Conservation (phyloP, 2,888 invertebrate genomes). For the Apotomis capreana region DNA sequence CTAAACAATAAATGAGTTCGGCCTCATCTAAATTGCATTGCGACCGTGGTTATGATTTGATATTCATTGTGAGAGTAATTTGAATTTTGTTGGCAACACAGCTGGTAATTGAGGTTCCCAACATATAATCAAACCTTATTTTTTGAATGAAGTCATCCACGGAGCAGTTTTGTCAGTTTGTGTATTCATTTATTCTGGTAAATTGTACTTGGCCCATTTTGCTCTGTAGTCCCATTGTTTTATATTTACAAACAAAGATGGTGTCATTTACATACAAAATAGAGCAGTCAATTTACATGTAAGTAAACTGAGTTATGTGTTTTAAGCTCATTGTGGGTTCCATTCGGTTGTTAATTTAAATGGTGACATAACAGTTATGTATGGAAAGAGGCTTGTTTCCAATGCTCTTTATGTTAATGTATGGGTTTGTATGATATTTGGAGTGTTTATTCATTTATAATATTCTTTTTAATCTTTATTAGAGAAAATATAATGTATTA, state of each 20-base stretch:
- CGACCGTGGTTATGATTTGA: slow-evolving; percentile 50
- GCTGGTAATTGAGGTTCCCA: slow-evolving; percentile 48
- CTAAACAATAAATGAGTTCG: slow-evolving; percentile 52
- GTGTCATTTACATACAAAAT: slow-evolving; percentile 40
- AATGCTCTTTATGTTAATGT: neutral
- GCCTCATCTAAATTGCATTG: slow-evolving; percentile 63
- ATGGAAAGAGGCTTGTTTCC: neutral
- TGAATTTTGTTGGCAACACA: slow-evolving; percentile 58
- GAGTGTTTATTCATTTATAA: too few relatives aligned
- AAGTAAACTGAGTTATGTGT: slow-evolving; percentile 33
- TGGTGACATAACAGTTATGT: neutral
- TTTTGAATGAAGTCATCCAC: slow-evolving; percentile 39
- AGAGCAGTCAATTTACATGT: slow-evolving; percentile 27
- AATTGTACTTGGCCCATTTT: slow-evolving; percentile 31
- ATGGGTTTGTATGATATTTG: too few relatives aligned
- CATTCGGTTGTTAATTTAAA: slow-evolving; percentile 14
- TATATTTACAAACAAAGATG: slow-evolving; percentile 40
- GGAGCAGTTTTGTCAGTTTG: slow-evolving; percentile 22
- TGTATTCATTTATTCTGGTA: slow-evolving; percentile 39
- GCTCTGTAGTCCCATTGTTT: slow-evolving; percentile 27
- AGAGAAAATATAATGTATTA: too few relatives aligned
- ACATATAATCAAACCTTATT: slow-evolving; percentile 47
- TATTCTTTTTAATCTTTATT: too few relatives aligned
- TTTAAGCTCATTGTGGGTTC: slow-evolving; percentile 16
- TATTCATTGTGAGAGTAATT: slow-evolving; percentile 63